These are phyloP conservation scores for Plotosus lineatus DNA, from an alignment of 2,113 vertebrate species.

Conservation along the genomic window DNA sequence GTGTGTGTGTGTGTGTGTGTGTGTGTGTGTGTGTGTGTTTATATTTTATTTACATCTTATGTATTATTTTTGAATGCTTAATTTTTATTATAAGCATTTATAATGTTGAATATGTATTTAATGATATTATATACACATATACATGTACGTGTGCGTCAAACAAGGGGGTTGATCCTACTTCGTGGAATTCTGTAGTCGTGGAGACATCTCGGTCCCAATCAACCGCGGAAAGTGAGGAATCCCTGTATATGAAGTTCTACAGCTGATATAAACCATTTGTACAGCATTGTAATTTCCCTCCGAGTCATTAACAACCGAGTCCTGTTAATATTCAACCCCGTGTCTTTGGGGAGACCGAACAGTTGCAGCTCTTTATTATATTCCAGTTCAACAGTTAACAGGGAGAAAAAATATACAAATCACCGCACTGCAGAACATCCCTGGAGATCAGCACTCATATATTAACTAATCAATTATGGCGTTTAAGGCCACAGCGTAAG, in stretches of 20 bases:
- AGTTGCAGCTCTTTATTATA: slow-evolving; percentile 32
- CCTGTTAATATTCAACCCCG: background rate
- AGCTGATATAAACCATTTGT: background rate
- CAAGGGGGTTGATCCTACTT: no score
- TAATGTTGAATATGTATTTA: no score
- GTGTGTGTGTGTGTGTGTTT: no score
- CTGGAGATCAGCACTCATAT: slow-evolving; percentile 14
- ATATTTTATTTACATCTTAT: no score
- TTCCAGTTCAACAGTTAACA: slow-evolving; percentile 27
- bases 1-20: no score
- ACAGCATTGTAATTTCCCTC: background rate
- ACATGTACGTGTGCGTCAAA: no score
- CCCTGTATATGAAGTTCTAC: slow-evolving; percentile 13
- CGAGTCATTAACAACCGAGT: slow-evolving; percentile 7
- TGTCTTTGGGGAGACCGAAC: slow-evolving; percentile 6
- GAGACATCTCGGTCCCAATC: no score
- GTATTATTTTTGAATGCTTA: no score
- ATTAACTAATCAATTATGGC: slow-evolving; percentile 35
- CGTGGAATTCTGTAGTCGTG: no score
- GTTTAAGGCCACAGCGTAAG: slow-evolving; percentile 24
- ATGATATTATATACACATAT: no score
- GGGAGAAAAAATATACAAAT: slow-evolving; percentile 12
- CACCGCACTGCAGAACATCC: slow-evolving; percentile 26
- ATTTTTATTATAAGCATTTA: no score
- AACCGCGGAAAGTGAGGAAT: no score